Evolutionary conservation across 2,113 vertebrate species (phyloP).

Genomic region (Serilophus lunatus): DNA sequence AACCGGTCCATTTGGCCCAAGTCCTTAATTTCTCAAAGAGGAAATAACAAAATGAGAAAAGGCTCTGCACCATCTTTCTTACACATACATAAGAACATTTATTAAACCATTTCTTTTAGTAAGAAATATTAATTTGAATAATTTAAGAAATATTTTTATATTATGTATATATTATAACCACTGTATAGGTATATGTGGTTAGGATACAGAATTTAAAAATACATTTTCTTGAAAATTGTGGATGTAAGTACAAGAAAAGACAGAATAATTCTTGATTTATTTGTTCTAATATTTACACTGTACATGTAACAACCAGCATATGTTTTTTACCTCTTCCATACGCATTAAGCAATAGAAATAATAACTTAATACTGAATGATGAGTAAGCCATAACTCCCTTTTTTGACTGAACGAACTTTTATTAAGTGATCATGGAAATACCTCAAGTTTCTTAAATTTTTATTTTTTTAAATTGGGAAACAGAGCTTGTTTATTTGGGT

Average conservation of each 20-base stretch:
- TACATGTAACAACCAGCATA: background rate
- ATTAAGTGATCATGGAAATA: background rate
- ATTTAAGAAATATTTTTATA: background rate
- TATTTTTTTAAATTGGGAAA: background rate
- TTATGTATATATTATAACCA: background rate
- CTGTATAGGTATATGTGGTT: background rate
- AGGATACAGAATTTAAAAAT: background rate
- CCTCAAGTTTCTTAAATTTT: background rate
- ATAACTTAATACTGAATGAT: background rate
- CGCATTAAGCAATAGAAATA: background rate
- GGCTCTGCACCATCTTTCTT: background rate
- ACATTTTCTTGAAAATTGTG: background rate
- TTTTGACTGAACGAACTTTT: background rate
- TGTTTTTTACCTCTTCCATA: background rate
- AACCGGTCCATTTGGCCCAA: background rate
- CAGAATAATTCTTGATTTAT: background rate
- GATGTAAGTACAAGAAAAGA: background rate
- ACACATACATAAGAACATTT: background rate
- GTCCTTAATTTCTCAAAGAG: background rate
- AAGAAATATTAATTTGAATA: background rate
- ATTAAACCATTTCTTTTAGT: background rate
- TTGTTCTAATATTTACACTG: background rate
- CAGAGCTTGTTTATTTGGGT: background rate
- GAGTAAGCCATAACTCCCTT: background rate
- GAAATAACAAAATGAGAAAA: background rate